Percentiles rank a stretch among this genome's conserved stretches.
These are phyloP conservation scores for Trichogramma evanescens DNA, from an alignment of 2,888 invertebrate species.

Conservation along the genomic window DNA sequence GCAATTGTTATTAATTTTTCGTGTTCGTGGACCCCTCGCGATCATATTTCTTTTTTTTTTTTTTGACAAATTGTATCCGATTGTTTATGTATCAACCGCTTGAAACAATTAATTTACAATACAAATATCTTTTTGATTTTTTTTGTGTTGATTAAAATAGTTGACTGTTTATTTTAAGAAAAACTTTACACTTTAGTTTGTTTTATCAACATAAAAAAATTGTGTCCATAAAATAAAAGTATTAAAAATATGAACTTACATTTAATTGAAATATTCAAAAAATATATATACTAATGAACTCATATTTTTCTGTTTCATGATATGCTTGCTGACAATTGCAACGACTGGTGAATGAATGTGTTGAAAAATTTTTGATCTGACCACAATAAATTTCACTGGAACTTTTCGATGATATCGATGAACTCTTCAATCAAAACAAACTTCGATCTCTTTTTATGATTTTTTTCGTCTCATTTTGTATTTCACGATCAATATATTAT, in stretches of 20 bases:
- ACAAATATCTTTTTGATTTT: neutral
- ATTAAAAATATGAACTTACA: neutral
- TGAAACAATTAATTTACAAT: no score
- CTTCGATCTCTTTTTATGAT: no score
- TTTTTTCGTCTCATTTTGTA: no score
- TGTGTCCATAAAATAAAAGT: neutral
- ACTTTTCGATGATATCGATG: no score
- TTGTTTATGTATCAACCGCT: constrained; percentile 1
- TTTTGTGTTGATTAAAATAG: neutral
- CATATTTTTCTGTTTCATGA: neutral
- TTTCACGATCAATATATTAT: no score
- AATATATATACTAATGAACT: constrained; percentile 13
- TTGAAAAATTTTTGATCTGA: no score
- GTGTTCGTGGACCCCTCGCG: neutral
- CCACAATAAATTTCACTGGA: no score
- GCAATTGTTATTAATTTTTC: constrained; percentile 12
- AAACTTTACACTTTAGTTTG: neutral
- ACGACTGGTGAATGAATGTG: no score
- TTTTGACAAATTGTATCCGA: neutral
- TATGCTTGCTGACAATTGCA: neutral
- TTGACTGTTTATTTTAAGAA: neutral
- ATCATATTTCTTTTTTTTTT: neutral
- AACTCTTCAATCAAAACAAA: no score
- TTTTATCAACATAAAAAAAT: neutral
- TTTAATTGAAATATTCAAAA: neutral